Base-by-base conservation (phyloP, 1,140 invertebrate species). In the Dermatophagoides farinae region DNA sequence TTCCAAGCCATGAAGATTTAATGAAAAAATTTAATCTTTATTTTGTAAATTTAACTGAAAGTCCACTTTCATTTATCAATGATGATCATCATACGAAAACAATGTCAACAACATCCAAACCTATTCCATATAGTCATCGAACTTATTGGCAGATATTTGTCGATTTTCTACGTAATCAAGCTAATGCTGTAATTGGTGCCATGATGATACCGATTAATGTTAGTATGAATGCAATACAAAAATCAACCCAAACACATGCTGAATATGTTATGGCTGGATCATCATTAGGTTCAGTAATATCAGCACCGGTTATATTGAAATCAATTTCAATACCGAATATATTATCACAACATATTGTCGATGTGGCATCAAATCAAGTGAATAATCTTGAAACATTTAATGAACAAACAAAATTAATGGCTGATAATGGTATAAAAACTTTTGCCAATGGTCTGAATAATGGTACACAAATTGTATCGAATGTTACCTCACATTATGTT, bases 241-340 rank as follows among this genome's bases (percentile, higher is more conserved):
- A 39, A 25, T 23, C 41, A 11, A 18, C 38, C 5, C 12, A 12
- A 14, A 23, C 14, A 44, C 53, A 55, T 44, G 53, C 53, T 14
- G 14, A 55, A 44, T 38, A 55, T 25, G 31, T 55, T n/a, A 14
- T n/a, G 14, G 1, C 53, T 16, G 53, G 53, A 2, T n/a, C 38
- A 18, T 25, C 53, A n/a, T 55, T 55, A n/a, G 53, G 53, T 14
- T 55, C 53, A 44, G 53, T 23, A 14, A 39, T 55, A n/a, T 55
- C 53, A 23, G 22, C 14, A 23, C 53, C 38, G 38, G 23, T 55
- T 23, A 55, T 55, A 18, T 25, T 55, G 53, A 39, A 40, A 23
- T 14, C 53, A 20, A 55, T 55, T 4, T 14, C 12, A 14, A 18
- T 55, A 22, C 53, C 53, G 14, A 55, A 55, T 23, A 55, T n/a